phyloP scores from a whole-genome alignment of 92 coral and sea anemone genomes.

The Phenganax stokvisi region DNA sequence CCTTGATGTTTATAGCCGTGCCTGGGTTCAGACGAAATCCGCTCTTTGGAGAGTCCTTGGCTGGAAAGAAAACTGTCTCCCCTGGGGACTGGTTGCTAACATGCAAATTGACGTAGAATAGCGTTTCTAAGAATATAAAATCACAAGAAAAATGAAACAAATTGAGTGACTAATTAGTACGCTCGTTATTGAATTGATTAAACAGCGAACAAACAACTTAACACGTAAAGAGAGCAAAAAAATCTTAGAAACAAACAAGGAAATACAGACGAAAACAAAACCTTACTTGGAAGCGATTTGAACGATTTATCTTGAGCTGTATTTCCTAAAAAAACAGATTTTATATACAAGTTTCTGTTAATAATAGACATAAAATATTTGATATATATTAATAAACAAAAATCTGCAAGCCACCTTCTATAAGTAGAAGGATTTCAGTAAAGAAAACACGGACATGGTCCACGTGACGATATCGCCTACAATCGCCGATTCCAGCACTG shows the following conservation, averaged over 20 bases:
- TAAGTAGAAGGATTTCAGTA: no score
- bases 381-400: no score
- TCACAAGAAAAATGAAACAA: background rate
- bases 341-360: background rate
- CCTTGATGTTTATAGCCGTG: constrained; percentile 79
- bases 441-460: no score
- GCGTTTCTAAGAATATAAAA: constrained; percentile 15
- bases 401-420: no score
- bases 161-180: background rate
- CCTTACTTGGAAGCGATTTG: constrained; percentile 21
- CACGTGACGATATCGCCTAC: no score
- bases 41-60: constrained; percentile 54
- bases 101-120: constrained; percentile 33
- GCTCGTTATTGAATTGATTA: background rate
- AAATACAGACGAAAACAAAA: no score
- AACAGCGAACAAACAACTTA: background rate
- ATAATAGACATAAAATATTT: no score
- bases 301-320: constrained; percentile 3
- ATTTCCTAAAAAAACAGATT: background rate
- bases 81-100: constrained; percentile 37
- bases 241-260: background rate
- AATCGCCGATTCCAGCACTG: no score
- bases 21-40: constrained; percentile 81
- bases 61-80: constrained; percentile 29
- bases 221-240: background rate